Conservation (phyloP, 37 sponge, comb jelly and placozoan species). For the Oscarella lobularis region DNA sequence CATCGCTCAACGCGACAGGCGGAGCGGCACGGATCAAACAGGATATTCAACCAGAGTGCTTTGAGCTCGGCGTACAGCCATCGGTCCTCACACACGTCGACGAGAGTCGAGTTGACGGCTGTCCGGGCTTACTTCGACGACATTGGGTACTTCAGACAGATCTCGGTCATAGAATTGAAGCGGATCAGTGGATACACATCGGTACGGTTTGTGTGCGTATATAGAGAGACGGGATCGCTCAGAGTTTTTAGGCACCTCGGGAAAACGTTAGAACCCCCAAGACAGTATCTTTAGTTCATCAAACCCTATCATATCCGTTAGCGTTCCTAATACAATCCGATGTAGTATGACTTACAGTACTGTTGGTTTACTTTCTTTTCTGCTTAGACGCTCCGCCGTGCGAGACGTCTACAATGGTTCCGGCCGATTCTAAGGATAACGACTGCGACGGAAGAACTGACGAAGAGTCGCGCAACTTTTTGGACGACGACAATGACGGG, state of each 20-base stretch:
- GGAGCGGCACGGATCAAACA: neutral
- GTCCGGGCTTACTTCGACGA: neutral
- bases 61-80: neutral
- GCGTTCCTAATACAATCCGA: too few species aligned
- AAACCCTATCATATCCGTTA: too few species aligned
- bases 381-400: neutral
- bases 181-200: neutral
- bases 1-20: neutral
- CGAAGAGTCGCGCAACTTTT: neutral
- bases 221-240: too few species aligned
- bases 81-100: neutral
- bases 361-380: too few species aligned
- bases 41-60: neutral
- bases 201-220: too few species aligned
- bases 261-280: too few species aligned
- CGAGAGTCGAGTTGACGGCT: neutral
- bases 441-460: neutral
- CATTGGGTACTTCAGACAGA: neutral
- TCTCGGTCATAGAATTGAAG: neutral
- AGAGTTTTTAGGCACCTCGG: too few species aligned
- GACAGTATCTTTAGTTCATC: too few species aligned
- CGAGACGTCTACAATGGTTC: neutral
- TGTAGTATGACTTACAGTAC: too few species aligned
- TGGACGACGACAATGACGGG: slow-evolving; percentile 1
- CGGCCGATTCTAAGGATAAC: neutral